Conservation (phyloP, 2,888 invertebrate genomes). For the Trichopria drosophilae region DNA sequence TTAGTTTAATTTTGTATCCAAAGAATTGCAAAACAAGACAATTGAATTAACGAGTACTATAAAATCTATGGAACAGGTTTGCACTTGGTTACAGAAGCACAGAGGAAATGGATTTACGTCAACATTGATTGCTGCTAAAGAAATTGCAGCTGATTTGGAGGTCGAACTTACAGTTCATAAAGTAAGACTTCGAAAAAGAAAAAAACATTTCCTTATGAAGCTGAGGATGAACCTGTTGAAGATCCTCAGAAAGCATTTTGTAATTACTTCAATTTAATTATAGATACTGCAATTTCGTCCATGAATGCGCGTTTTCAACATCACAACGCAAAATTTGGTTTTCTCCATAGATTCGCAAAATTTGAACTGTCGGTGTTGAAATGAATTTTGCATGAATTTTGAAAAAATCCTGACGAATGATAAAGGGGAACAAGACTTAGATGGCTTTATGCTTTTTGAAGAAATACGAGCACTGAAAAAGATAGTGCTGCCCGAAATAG, state of each 20-base stretch:
- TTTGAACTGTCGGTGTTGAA: neutral
- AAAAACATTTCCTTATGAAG: too few species aligned
- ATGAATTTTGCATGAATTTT: constrained; percentile 31
- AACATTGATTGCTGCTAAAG: constrained; percentile 11
- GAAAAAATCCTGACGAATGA: constrained; percentile 12
- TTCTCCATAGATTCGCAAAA: neutral
- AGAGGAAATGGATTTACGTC: constrained; percentile 26
- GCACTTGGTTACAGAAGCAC: constrained; percentile 22
- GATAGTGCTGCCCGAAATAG: too few species aligned
- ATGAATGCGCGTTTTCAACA: neutral
- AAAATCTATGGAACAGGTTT: constrained; percentile 34
- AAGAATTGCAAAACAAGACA: constrained; percentile 33
- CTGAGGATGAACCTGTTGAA: constrained; percentile 30
- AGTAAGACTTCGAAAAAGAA: constrained; percentile 38
- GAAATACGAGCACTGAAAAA: too few species aligned
- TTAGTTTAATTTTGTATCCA: constrained; percentile 38
- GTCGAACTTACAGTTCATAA: constrained; percentile 42
- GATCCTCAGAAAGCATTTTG: neutral
- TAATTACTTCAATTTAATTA: neutral
- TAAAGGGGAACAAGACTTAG: neutral
- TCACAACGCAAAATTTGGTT: neutral
- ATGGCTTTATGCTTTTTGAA: too few species aligned
- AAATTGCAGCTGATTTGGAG: constrained; percentile 40
- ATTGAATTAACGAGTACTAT: constrained; percentile 34
- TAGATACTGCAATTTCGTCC: neutral